A percentile compares a stretch with the other conserved stretches of the same genome.
Conservation (phyloP, 1,140 invertebrate genomes). For the Lepidurus apus region DNA sequence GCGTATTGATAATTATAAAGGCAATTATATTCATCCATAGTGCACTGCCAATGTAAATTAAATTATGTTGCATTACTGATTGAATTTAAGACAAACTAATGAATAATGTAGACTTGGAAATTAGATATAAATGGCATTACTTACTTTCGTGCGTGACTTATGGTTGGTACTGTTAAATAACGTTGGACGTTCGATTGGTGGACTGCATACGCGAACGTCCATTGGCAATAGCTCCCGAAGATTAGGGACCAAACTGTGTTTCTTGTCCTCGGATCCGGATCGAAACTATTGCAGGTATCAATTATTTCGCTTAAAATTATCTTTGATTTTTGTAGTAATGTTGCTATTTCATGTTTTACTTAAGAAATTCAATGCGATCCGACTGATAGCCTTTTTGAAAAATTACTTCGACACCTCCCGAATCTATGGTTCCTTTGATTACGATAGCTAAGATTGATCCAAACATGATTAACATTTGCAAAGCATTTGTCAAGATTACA, state of each 20-base stretch:
- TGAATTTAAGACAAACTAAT: no score
- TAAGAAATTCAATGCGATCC: constrained; percentile 38
- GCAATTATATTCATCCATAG: no score
- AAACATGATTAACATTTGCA: constrained; percentile 21
- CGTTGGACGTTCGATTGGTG: constrained; percentile 37
- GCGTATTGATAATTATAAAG: no score
- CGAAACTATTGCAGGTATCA: constrained; percentile 29
- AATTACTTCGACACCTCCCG: neutral
- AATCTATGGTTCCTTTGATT: constrained; percentile 15
- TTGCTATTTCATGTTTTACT: constrained; percentile 35
- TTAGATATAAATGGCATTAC: neutral
- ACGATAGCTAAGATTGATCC: neutral
- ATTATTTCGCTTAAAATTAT: constrained; percentile 27
- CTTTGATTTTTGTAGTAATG: neutral
- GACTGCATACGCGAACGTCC: constrained; percentile 32
- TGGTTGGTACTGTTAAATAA: constrained; percentile 34
- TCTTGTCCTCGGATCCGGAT: constrained; percentile 33
- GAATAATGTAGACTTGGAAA: no score
- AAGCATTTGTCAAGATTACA: neutral
- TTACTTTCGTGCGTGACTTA: constrained; percentile 34
- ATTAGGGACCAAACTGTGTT: constrained; percentile 36
- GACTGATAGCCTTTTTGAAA: constrained; percentile 35
- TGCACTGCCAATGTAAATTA: no score
- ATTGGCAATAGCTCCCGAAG: constrained; percentile 34
- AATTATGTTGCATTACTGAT: no score